phyloP scores from a whole-genome alignment of 2,113 vertebrate genomes.

The Etia nguti region DNA sequence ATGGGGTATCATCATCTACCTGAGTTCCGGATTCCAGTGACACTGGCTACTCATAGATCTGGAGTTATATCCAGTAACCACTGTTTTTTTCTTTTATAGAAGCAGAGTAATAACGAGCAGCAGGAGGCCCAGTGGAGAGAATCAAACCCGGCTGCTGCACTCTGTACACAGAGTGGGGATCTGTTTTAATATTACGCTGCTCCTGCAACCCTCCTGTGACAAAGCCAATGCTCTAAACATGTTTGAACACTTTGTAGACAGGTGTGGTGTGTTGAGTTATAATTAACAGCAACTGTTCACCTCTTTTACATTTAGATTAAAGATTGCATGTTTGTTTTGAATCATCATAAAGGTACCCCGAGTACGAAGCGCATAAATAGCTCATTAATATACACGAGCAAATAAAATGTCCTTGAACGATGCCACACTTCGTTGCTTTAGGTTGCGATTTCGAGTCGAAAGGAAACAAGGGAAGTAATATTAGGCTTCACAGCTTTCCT shows the following conservation, averaged over 20 bases:
- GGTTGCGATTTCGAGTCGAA: background rate
- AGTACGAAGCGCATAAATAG: background rate
- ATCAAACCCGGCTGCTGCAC: background rate
- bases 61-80: background rate
- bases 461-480: background rate
- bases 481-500: background rate
- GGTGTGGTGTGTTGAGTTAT: background rate
- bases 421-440: background rate
- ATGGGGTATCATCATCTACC: background rate
- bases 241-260: background rate
- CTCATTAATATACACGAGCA: background rate
- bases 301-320: background rate
- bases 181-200: background rate
- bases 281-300: background rate
- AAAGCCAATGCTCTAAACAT: background rate
- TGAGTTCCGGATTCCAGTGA: background rate
- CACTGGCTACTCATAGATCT: background rate
- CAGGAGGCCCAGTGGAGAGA: background rate
- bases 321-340: background rate
- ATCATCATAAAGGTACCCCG: background rate
- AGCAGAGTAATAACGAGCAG: background rate
- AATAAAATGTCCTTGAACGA: background rate
- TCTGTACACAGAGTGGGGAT: background rate
- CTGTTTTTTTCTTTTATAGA: background rate
- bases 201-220: background rate